These are phyloP conservation scores for Pseudochirops cupreus DNA, from an alignment of 2,797 vertebrate genomes.

Conservation along the genomic window DNA sequence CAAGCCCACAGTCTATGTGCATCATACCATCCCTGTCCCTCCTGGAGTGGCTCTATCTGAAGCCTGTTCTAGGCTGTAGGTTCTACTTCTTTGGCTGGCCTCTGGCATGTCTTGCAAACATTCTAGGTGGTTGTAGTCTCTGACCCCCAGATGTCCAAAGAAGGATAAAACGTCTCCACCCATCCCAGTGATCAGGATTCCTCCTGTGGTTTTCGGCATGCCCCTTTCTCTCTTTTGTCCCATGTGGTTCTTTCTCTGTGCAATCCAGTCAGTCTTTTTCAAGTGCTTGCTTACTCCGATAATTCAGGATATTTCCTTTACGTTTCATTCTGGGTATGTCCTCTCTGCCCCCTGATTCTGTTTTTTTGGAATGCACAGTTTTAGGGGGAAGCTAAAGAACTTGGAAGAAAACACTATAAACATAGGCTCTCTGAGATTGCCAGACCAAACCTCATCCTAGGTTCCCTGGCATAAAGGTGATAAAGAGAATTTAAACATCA, in stretches of 20 bases:
- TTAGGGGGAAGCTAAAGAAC: background rate
- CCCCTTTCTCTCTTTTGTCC: background rate
- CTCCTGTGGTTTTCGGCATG: background rate
- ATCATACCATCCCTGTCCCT: background rate
- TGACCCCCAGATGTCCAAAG: background rate
- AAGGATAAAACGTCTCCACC: background rate
- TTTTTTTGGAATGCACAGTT: background rate
- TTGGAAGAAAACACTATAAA: background rate
- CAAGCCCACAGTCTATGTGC: background rate
- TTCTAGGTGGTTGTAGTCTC: background rate
- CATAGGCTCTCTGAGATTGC: background rate
- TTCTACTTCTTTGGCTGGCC: background rate
- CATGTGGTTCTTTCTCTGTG: background rate
- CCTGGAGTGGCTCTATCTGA: background rate
- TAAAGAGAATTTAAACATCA: conserved; percentile 31
- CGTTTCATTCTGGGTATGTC: background rate
- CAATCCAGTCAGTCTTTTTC: background rate
- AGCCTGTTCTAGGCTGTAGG: background rate
- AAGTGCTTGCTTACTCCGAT: background rate
- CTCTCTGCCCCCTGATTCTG: background rate
- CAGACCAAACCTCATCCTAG: background rate
- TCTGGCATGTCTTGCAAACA: background rate
- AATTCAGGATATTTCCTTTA: background rate
- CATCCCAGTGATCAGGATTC: background rate
- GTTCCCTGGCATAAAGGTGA: conserved; percentile 36